Percentiles rank a stretch among this genome's conserved stretches.
phyloP scores from a whole-genome alignment of 2,113 vertebrate species.

The Labrus mixtus region DNA sequence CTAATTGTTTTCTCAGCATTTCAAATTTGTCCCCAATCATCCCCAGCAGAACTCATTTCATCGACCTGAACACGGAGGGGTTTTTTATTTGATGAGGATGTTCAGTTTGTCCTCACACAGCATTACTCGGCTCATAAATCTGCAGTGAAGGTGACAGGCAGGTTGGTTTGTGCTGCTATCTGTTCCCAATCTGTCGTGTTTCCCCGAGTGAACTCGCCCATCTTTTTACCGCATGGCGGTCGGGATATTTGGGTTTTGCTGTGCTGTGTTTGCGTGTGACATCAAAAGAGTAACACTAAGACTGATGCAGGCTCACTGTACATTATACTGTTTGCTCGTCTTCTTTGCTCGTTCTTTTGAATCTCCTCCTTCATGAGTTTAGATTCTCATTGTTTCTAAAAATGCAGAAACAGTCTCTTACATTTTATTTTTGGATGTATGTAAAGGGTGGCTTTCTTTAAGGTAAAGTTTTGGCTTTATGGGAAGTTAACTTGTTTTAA shows the following conservation, averaged over 20 bases:
- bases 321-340: background rate
- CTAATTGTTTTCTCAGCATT: slow-evolving; percentile 29
- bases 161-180: slow-evolving; percentile 30
- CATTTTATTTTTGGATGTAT: no score
- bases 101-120: background rate
- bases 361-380: background rate
- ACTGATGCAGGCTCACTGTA: slow-evolving; percentile 1
- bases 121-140: slow-evolving; percentile 38
- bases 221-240: slow-evolving; percentile 7
- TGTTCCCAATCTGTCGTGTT: slow-evolving; percentile 36
- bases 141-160: slow-evolving; percentile 8
- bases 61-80: slow-evolving; percentile 43
- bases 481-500: background rate
- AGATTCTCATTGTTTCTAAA: background rate
- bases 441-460: background rate
- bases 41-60: slow-evolving; percentile 41
- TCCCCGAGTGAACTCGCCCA: background rate
- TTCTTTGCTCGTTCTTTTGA: background rate
- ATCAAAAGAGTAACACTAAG: background rate
- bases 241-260: slow-evolving; percentile 5
- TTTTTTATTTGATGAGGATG: slow-evolving; percentile 44
- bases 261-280: slow-evolving; percentile 7
- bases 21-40: slow-evolving; percentile 7
- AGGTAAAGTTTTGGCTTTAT: background rate
- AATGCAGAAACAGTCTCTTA: background rate